These are phyloP conservation scores for Meandrina meandrites DNA, from an alignment of 92 coral and sea anemone genomes.

Conservation along the genomic window DNA sequence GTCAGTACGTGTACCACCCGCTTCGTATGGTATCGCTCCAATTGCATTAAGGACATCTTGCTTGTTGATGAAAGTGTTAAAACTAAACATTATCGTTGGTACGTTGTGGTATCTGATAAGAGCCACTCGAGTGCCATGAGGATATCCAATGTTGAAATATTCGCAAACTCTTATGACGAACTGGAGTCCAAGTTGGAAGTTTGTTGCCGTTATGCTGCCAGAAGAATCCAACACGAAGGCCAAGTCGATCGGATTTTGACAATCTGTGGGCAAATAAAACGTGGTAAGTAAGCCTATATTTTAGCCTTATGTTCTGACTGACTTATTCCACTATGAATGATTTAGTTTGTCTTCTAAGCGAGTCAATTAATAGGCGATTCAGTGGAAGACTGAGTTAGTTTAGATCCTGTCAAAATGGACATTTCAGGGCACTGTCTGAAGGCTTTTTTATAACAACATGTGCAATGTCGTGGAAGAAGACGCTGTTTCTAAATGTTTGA, in stretches of 20 bases:
- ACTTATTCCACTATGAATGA: neutral
- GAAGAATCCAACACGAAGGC: slow-evolving; percentile 73
- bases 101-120: slow-evolving; percentile 50
- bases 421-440: neutral
- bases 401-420: too few species aligned
- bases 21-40: slow-evolving; percentile 21
- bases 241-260: slow-evolving; percentile 68
- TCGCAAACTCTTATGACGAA: slow-evolving; percentile 52
- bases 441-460: neutral
- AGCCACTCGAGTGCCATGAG: slow-evolving; percentile 63
- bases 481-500: neutral
- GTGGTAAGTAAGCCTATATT: neutral
- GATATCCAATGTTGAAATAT: slow-evolving; percentile 48
- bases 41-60: slow-evolving; percentile 33
- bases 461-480: neutral
- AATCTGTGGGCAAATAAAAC: slow-evolving; percentile 30
- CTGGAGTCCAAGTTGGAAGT: slow-evolving; percentile 46
- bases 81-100: slow-evolving; percentile 55
- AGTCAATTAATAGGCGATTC: neutral
- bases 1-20: slow-evolving; percentile 51
- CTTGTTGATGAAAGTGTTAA: slow-evolving; percentile 38
- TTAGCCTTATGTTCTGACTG: neutral
- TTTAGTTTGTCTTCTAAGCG: neutral
- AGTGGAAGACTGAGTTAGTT: neutral
- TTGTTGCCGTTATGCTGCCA: slow-evolving; percentile 43